Evolutionary conservation across 2,888 invertebrate species (phyloP).

Genomic region (Lasius platythorax): DNA sequence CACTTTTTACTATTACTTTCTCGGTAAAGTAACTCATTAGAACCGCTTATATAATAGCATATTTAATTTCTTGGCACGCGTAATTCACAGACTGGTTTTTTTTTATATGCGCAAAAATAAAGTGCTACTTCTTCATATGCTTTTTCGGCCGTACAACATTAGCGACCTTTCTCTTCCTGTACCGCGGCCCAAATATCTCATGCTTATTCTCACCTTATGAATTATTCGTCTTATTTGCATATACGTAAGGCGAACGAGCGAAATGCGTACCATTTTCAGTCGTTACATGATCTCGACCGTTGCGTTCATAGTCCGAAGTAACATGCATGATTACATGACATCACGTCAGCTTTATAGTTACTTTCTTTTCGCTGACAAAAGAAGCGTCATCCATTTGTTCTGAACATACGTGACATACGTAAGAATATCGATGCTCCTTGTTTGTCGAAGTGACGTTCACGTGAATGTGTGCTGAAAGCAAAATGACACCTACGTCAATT

Average conservation of each 20-base stretch:
- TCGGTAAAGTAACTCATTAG: background rate
- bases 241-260: background rate
- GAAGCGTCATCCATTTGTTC: conserved; percentile 9
- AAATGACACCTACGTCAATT: conserved; percentile 18
- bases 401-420: background rate
- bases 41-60: background rate
- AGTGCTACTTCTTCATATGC: background rate
- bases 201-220: conserved; percentile 37
- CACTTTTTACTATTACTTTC: background rate
- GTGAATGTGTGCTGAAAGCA: conserved; percentile 36
- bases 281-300: background rate
- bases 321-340: background rate
- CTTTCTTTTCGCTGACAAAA: conserved; percentile 39
- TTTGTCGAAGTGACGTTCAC: conserved; percentile 33
- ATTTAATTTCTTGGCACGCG: background rate
- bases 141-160: background rate
- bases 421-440: conserved; percentile 22
- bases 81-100: background rate
- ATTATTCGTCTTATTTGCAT: conserved; percentile 33
- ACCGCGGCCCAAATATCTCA: conserved; percentile 17
- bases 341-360: conserved; percentile 4
- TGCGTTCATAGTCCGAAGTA: conserved; percentile 1
- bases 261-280: conserved; percentile 13
- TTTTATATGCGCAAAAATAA: background rate
- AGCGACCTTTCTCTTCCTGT: background rate